These are phyloP conservation scores for Acronicta alni DNA, from an alignment of 2,888 invertebrate species.

Conservation along the genomic window DNA sequence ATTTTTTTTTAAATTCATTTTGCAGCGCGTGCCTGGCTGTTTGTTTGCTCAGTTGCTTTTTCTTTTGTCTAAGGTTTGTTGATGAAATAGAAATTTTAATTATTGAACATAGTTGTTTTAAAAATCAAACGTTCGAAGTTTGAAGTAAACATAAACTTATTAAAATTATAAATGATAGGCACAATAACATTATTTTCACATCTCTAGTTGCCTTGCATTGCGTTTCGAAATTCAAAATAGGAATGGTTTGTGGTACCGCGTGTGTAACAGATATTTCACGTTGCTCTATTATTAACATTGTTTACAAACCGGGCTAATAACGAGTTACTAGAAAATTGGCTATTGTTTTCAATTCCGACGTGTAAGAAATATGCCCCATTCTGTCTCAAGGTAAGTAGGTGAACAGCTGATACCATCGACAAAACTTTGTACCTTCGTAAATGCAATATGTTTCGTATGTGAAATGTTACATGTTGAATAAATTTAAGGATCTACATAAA, in stretches of 20 bases:
- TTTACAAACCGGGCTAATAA: constrained; percentile 70
- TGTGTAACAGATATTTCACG: constrained; percentile 43
- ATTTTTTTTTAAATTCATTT: constrained; percentile 65
- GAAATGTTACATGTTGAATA: constrained; percentile 8
- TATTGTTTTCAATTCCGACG: constrained; percentile 72
- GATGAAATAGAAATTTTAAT: constrained; percentile 3
- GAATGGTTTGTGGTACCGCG: constrained; percentile 33
- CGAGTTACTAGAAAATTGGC: constrained; percentile 70
- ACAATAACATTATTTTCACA: constrained; percentile 7
- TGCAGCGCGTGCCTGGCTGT: constrained; percentile 53
- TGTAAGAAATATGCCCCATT: constrained; percentile 68
- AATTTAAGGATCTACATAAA: background rate
- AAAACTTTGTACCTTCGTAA: constrained; percentile 37
- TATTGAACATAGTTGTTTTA: constrained; percentile 4
- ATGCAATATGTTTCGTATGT: constrained; percentile 24
- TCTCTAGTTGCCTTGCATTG: background rate
- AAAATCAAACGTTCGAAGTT: background rate
- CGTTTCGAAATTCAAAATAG: constrained; percentile 39
- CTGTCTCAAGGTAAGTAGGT: constrained; percentile 62
- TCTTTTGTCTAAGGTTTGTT: constrained; percentile 38
- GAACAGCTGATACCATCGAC: constrained; percentile 50
- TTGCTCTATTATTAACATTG: constrained; percentile 55
- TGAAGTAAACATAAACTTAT: background rate
- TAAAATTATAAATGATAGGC: background rate
- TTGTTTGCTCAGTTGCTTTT: constrained; percentile 61